Evolutionary conservation across 1,140 invertebrate genomes (phyloP).

Genomic region (Nymphalis io): DNA sequence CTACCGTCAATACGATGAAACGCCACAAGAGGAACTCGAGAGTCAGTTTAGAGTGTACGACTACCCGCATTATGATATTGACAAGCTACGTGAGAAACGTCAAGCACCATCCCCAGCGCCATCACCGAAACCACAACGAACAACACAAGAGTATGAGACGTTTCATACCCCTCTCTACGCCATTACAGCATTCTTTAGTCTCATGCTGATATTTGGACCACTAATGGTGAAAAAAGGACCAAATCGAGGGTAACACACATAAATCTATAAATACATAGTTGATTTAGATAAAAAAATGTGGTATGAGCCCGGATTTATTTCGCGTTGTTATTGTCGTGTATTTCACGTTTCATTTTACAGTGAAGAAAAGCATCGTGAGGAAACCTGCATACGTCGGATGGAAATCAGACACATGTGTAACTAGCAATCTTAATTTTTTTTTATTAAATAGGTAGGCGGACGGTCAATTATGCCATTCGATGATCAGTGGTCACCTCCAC

Average conservation of each 20-base stretch:
- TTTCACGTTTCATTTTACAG: too few relatives aligned
- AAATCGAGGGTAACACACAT: constrained; percentile 44
- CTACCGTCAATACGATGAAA: neutral
- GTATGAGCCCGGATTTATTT: too few relatives aligned
- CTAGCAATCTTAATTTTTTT: too few relatives aligned
- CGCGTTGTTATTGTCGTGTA: too few relatives aligned
- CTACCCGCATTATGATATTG: neutral
- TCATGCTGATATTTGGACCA: constrained; percentile 50
- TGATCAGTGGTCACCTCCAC: too few relatives aligned
- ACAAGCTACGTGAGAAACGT: constrained; percentile 18
- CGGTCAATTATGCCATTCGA: too few relatives aligned
- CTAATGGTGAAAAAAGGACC: constrained; percentile 50
- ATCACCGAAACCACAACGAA: neutral
- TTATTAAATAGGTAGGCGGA: too few relatives aligned
- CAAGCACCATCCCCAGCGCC: neutral
- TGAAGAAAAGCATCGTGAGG: too few relatives aligned
- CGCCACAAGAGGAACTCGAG: neutral
- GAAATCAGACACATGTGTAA: too few relatives aligned
- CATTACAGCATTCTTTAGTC: constrained; percentile 44
- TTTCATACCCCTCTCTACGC: constrained; percentile 40
- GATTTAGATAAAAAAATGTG: too few relatives aligned
- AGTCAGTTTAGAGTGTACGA: neutral
- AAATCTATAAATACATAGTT: neutral
- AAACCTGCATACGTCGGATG: too few relatives aligned
- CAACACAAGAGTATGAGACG: neutral